Evolutionary conservation across 2,888 invertebrate genomes (phyloP), one percentile per base, ranked within the genome.

Genomic region (Leptopilina drosophilae): DNA sequence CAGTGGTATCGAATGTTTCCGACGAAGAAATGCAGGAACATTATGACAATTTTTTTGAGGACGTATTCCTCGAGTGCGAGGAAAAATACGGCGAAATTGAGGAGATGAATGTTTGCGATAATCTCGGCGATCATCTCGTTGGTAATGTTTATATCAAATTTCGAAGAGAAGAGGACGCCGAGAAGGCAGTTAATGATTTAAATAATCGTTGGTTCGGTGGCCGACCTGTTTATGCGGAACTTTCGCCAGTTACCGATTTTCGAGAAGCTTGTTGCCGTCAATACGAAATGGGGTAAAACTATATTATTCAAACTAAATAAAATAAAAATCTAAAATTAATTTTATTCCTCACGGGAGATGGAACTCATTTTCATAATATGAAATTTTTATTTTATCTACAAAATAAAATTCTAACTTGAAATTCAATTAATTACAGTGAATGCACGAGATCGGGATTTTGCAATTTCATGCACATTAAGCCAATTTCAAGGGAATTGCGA

Each of bases 81-180:
- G 98, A 98, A 90, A 98, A 98, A 93, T 99, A 99, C 92, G 99
- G 99, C 0, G 98, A 99, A 93, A 99, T 99, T 88, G 99, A 99
- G 92, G 99, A 99, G 93, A 99, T 99, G 98, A 99, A 99, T 93
- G 99, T 99, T 4, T 99, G 99, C 93, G 99, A 99, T 92, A 99
- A 99, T 92, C 94, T 99, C 82, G 98, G 99, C 4, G 98, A 99
- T 92, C 99, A 99, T 91, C 94, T 99, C 85, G 98, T 99, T 64
- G 99, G 99, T 78, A 99, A 99, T 94, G 99, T 99, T 78, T 99
- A 99, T 92, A 98, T 99, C 83, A 99, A 99, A 96, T 99, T 98
- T 91, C 96, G 98, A 20, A 95, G 97, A 84, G 99, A 99, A 92
- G 99, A 99, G 90, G 99, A 99, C 92, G 99, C 99, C 0, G 99